Evolutionary conservation across 2,797 vertebrate genomes (phyloP).

Genomic region (Semaprochilodus insignis): DNA sequence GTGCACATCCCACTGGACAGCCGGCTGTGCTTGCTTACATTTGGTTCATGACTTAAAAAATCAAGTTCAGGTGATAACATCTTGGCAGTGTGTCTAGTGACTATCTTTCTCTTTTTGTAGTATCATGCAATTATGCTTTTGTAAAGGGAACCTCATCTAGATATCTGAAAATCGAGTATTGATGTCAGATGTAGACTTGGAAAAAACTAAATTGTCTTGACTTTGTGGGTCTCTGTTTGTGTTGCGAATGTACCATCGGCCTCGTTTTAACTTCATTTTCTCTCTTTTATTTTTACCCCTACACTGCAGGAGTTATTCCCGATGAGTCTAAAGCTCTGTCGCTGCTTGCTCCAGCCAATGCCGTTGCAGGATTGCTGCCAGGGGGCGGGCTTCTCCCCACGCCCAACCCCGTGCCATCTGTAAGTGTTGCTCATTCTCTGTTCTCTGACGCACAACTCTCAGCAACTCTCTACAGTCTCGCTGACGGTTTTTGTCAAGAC

Average conservation of each 20-base stretch:
- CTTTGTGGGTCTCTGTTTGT: slow-evolving; percentile 78
- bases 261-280: slow-evolving; percentile 42
- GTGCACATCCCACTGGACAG: slow-evolving; percentile 99
- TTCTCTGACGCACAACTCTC: not conserved
- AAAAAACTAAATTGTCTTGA: slow-evolving; percentile 85
- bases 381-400: slow-evolving; percentile 98
- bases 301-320: slow-evolving; percentile 98
- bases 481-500: too few species aligned
- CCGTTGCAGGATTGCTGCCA: slow-evolving; percentile 98
- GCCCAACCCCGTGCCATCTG: slow-evolving; percentile 94
- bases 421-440: slow-evolving; percentile 64
- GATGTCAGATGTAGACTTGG: slow-evolving; percentile 70
- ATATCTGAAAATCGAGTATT: slow-evolving; percentile 69
- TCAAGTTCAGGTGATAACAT: slow-evolving; percentile 99
- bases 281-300: slow-evolving; percentile 57
- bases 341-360: slow-evolving; percentile 98
- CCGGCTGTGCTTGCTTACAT: slow-evolving; percentile 99
- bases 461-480: too few species aligned
- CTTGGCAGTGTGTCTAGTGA: slow-evolving; percentile 99
- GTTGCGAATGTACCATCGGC: slow-evolving; percentile 52
- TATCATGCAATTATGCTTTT: slow-evolving; percentile 71
- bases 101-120: slow-evolving; percentile 80
- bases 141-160: slow-evolving; percentile 53
- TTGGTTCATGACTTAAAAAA: slow-evolving; percentile 99
- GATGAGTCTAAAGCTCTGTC: slow-evolving; percentile 99